Base-by-base conservation (phyloP, 2,113 vertebrate genomes). In the Gasterosteus nipponicus region DNA sequence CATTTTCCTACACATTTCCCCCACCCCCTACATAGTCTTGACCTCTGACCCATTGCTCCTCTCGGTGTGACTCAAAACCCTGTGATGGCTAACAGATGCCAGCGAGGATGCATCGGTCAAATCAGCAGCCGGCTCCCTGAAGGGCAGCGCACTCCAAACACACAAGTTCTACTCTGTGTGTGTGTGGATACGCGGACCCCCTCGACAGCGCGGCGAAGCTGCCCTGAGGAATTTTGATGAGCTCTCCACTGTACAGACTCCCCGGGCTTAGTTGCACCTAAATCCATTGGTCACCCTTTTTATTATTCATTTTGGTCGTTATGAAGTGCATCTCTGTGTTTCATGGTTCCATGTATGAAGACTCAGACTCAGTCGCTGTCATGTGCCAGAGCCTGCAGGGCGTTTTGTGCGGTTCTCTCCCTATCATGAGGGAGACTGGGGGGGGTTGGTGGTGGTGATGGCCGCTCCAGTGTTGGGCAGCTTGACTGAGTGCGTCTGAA, bases 11-110 rank as follows among this genome's bases (percentile, higher is more conserved):
- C 53, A 11, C 38, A n/a, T n/a, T n/a, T 18, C 10, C 35, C 56
- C 22, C 46, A 65, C 38, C 6, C 44, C 12, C 10, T 38, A 81
- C 56, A 64, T 69, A 61, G 66, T 77, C 33, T 44, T 41, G 39
- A 56, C 44, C 49, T 6, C 19, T 89, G 91, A 89, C 82, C 87
- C 86, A 86, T 59, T 42, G 49, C 59, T 70, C 39, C 56, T 31
- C 69, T 71, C 60, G 47, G 47, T 60, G 67, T 83, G 86, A 86
- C 75, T 91, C 80, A 73, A 65, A 71, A 42, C 69, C 68, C 41
- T 71, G 11, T 4, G 42, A 38, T 51, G 65, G 59, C 47, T 70
- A 60, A 63, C 59, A 39, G 63, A 71, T 38, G 77, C 59, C 58
- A 74, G 71, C 2, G 22, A 62, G 60, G 29, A 53, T 42, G 59